Base-by-base conservation (phyloP, 2,888 invertebrate genomes). In the Eledona agricola region DNA sequence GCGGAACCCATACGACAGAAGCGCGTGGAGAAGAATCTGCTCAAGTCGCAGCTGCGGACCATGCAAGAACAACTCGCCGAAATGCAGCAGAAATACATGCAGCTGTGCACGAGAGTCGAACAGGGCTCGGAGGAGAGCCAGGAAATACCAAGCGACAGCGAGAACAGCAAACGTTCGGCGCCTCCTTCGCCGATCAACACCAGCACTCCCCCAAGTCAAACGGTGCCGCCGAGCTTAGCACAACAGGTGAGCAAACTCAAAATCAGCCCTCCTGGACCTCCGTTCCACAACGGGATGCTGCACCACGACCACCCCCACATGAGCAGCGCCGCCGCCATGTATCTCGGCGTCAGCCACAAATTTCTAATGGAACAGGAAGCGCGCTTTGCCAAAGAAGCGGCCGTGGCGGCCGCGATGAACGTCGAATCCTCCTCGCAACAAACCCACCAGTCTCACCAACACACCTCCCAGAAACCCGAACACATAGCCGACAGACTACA, bases 71-170 rank as follows among this genome's bases (percentile, higher is more conserved):
- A 94, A 76, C 78, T 94, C 52, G 92, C 91, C 5, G 89, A 89
- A 73, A 93, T 95, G 89, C 93, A 92, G 79, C 90, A 93, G 71
- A 89, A 93, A 73, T 94, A 94, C 77, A 84, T 89, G 72, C 90
- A 93, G 76, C 78, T 94, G 67, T 90, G 91, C 73, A 91, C 89
- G 69, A 82, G 90, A 63, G 90, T 91, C 83, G 91, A 91, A 65
- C 87, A 88, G 67, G 86, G 86, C 59, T 86, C 87, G 0, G 88
- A 88, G 65, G 88, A 88, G 66, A 87, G 87, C 62, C 85, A 86
- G 64, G 89, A 89, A 72, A 83, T 82, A 56, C 83, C 83, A 65
- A 88, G 87, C 79, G 88, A 88, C 69, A 75, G 81, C 69, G 88
- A 88, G 71, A 81, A 80, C 52, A 82, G 83, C 57, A 62, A 68